Evolutionary conservation across 2,797 vertebrate genomes (phyloP).

Genomic region (Micromesistius poutassou): DNA sequence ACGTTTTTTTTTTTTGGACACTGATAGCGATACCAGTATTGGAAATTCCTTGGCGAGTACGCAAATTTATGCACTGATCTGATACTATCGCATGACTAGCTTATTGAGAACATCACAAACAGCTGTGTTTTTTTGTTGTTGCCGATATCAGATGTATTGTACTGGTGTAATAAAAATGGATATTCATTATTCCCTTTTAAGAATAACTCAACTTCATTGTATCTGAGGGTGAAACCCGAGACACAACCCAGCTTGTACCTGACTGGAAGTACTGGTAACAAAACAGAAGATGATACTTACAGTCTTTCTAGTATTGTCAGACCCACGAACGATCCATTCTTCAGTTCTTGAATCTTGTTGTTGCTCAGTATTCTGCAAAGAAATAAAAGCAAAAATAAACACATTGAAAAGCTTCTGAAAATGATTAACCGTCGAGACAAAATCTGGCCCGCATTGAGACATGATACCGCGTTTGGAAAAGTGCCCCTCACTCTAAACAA

Average conservation of each 20-base stretch:
- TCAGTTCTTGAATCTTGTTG: slow-evolving; percentile 94
- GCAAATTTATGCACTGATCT: no score
- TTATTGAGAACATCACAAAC: no score
- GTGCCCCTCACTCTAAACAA: background rate
- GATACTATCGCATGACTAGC: no score
- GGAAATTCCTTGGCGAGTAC: no score
- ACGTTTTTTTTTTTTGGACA: no score
- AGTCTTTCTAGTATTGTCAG: slow-evolving; percentile 88
- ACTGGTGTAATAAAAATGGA: no score
- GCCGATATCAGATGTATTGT: no score
- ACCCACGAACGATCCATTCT: slow-evolving; percentile 90
- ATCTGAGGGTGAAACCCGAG: background rate
- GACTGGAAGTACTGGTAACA: background rate
- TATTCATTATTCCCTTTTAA: no score
- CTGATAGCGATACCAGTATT: no score
- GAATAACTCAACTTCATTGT: no score
- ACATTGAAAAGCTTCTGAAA: background rate
- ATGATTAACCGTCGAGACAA: background rate
- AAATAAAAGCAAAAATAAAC: slow-evolving; percentile 1
- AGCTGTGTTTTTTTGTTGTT: no score
- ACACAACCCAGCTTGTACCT: background rate
- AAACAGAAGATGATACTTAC: slow-evolving; percentile 74
- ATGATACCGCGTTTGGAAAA: background rate
- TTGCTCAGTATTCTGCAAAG: slow-evolving; percentile 89
- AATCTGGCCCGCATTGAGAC: background rate